A percentile compares a stretch with the other conserved stretches of the same genome.
phyloP scores from a whole-genome alignment of 1,140 invertebrate genomes.

The Aphelenchoides besseyi region DNA sequence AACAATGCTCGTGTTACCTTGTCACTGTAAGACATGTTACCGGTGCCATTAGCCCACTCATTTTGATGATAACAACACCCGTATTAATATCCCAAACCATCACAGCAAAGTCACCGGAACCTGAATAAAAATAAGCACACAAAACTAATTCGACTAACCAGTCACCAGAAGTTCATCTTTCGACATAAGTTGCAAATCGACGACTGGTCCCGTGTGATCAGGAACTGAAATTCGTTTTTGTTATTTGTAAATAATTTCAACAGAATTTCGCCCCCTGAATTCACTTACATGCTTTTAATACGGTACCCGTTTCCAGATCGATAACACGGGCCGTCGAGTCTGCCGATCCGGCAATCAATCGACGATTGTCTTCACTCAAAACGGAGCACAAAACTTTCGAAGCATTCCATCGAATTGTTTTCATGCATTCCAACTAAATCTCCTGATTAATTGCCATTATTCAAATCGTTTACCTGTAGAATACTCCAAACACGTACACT shows the following conservation, averaged over 20 bases:
- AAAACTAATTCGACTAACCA: conserved; percentile 34
- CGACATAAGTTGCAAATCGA: conserved; percentile 56
- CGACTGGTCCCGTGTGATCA: conserved; percentile 45
- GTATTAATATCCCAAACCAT: conserved; percentile 60
- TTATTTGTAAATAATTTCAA: too few species aligned
- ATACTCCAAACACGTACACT: conserved; percentile 54
- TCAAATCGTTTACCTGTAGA: conserved; percentile 25
- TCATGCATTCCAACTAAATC: conserved; percentile 46
- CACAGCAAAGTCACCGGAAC: conserved; percentile 61
- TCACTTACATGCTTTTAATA: conserved; percentile 38
- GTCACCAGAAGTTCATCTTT: conserved; percentile 59
- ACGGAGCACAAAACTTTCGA: conserved; percentile 55
- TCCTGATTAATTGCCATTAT: background rate
- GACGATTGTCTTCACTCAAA: conserved; percentile 51
- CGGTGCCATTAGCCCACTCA: conserved; percentile 61
- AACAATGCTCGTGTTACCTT: conserved; percentile 38
- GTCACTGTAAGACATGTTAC: conserved; percentile 60
- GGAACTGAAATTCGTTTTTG: conserved; percentile 9
- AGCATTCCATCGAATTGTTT: conserved; percentile 36
- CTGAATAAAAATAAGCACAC: conserved; percentile 31
- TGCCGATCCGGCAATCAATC: conserved; percentile 51
- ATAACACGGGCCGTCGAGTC: conserved; percentile 60
- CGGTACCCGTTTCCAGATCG: conserved; percentile 52
- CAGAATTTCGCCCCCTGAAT: too few species aligned
- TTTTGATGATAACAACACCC: conserved; percentile 38